These are phyloP conservation scores for Arnoldichthys spilopterus DNA, from an alignment of 2,797 vertebrate genomes.

Conservation along the genomic window DNA sequence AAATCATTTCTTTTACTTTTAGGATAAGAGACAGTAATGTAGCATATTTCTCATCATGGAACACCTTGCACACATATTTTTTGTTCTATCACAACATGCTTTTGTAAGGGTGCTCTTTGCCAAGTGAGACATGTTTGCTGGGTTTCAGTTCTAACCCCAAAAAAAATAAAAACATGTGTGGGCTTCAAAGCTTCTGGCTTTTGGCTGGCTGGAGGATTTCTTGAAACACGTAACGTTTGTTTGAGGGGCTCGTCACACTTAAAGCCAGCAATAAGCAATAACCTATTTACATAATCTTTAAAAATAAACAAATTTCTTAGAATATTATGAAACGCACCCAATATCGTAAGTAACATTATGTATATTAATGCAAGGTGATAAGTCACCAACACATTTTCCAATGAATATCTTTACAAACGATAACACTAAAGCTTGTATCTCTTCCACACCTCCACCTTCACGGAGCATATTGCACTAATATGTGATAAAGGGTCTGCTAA, in stretches of 20 bases:
- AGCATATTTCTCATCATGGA: conserved; percentile 48
- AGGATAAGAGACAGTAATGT: conserved; percentile 24
- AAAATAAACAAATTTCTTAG: conserved; percentile 21
- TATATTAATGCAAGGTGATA: conserved; percentile 32
- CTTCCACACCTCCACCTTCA: conserved; percentile 40
- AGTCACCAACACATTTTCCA: conserved; percentile 40
- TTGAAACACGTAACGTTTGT: conserved; percentile 52
- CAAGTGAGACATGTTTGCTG: conserved; percentile 20
- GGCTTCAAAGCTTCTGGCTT: conserved; percentile 33
- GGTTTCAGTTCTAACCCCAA: conserved; percentile 23
- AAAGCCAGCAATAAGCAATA: conserved; percentile 51
- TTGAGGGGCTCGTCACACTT: conserved; percentile 47
- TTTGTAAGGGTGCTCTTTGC: conserved; percentile 41
- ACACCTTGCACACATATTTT: conserved; percentile 49
- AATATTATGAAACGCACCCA: conserved; percentile 24
- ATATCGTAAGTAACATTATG: conserved; percentile 2
- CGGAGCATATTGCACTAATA: conserved; percentile 18
- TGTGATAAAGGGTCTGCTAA: conserved; percentile 30
- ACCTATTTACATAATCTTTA: conserved; percentile 51
- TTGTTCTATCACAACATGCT: conserved; percentile 12
- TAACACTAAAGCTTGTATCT: conserved; percentile 39
- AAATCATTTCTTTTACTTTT: background rate
- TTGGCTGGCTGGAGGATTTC: conserved; percentile 39
- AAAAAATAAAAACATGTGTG: background rate
- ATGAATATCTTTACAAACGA: conserved; percentile 49